Conservation (phyloP, 2,113 vertebrate genomes). For the Colinus virginianus region DNA sequence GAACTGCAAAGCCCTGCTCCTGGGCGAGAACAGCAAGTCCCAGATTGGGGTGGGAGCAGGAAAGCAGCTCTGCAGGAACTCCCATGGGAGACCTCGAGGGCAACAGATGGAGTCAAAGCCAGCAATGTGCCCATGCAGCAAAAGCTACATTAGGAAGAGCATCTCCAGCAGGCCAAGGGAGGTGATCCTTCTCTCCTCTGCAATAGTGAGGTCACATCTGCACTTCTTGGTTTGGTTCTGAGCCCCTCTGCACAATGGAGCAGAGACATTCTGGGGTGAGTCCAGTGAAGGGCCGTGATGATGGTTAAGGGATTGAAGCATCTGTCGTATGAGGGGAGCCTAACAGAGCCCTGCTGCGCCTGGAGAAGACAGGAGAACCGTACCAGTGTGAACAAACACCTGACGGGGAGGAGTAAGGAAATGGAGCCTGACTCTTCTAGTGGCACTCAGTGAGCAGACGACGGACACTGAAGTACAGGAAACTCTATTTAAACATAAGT, state of each 20-base stretch:
- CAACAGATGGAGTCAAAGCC: not conserved
- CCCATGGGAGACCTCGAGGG: not conserved
- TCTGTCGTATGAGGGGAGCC: not conserved
- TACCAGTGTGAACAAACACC: not conserved
- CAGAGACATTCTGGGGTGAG: not conserved
- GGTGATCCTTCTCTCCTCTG: not conserved
- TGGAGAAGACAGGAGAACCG: not conserved
- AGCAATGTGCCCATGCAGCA: not conserved
- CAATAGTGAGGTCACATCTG: not conserved
- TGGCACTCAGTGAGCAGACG: not conserved
- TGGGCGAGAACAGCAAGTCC: not conserved
- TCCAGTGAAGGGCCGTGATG: not conserved
- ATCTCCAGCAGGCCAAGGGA: not conserved
- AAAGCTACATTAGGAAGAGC: not conserved
- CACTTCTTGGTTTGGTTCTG: not conserved
- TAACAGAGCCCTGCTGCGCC: not conserved
- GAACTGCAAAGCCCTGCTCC: not conserved
- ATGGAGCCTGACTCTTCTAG: not conserved
- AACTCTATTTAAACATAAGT: not conserved
- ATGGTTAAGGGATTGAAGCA: not conserved
- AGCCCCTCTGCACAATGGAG: not conserved
- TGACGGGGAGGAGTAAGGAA: not conserved
- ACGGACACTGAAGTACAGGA: not conserved
- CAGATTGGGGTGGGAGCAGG: not conserved
- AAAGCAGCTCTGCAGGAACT: not conserved